Percentiles rank a stretch among this genome's conserved stretches.
Conservation (phyloP, 2,797 vertebrate genomes). For the Rhadinocentrus ornatus region DNA sequence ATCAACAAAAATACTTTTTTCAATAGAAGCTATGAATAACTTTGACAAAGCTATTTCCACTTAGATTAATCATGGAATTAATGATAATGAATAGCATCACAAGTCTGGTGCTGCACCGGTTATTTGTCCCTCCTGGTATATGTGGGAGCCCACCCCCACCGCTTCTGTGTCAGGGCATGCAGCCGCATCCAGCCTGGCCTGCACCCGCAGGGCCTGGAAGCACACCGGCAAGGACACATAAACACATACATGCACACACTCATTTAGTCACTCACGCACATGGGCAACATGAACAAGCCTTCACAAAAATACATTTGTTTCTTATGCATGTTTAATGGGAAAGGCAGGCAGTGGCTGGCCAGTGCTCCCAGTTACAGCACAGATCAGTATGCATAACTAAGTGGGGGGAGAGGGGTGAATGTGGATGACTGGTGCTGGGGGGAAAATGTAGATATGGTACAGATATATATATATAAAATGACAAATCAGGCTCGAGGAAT, state of each 20-base stretch:
- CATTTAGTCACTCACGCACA: slow-evolving; percentile 40
- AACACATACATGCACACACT: slow-evolving; percentile 36
- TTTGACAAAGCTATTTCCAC: slow-evolving; percentile 7
- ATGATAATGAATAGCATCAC: slow-evolving; percentile 24
- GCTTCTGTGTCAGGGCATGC: slow-evolving; percentile 69
- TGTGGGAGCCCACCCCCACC: slow-evolving; percentile 35
- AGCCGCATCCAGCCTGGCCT: slow-evolving; percentile 43
- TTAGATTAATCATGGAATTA: slow-evolving; percentile 25
- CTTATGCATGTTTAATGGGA: slow-evolving; percentile 76
- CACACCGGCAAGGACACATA: slow-evolving; percentile 37
- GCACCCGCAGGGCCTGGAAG: slow-evolving; percentile 57
- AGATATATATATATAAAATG: slow-evolving; percentile 4
- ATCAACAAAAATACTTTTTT: background rate
- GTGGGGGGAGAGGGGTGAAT: slow-evolving; percentile 26
- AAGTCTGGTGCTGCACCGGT: slow-evolving; percentile 27
- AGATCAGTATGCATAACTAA: slow-evolving; percentile 59
- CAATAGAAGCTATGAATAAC: background rate
- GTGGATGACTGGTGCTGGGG: slow-evolving; percentile 21
- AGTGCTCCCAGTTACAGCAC: slow-evolving; percentile 46
- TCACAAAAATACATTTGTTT: slow-evolving; percentile 77
- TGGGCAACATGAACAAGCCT: slow-evolving; percentile 60
- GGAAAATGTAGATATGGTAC: slow-evolving; percentile 4
- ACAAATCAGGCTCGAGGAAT: slow-evolving; percentile 19
- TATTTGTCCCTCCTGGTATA: slow-evolving; percentile 36
- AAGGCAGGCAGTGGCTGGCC: slow-evolving; percentile 64